Percentiles rank a stretch among this genome's conserved stretches.
These are phyloP conservation scores for Oryzias dopingdopingensis DNA, from an alignment of 2,797 vertebrate species.

Conservation along the genomic window DNA sequence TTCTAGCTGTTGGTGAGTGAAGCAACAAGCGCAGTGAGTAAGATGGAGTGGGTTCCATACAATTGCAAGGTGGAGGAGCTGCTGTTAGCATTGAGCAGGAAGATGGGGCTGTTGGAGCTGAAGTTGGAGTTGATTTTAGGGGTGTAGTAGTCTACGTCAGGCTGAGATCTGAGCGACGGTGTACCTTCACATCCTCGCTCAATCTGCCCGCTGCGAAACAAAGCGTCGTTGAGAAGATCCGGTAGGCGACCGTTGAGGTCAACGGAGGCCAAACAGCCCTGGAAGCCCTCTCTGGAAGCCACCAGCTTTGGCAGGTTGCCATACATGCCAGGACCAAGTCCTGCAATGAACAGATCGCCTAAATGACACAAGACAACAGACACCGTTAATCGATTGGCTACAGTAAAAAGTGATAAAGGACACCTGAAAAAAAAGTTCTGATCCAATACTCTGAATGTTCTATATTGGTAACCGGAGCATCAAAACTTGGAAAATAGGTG, in stretches of 20 bases:
- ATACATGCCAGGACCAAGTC: slow-evolving; percentile 93
- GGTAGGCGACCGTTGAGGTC: slow-evolving; percentile 97
- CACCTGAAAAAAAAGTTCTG: too few species aligned
- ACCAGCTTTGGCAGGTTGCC: slow-evolving; percentile 92
- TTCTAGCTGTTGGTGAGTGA: slow-evolving; percentile 64
- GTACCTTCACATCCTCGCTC: slow-evolving; percentile 99
- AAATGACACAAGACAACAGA: neutral
- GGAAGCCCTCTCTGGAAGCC: slow-evolving; percentile 95
- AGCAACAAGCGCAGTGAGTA: slow-evolving; percentile 69
- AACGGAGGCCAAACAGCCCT: slow-evolving; percentile 95
- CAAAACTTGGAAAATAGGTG: too few species aligned
- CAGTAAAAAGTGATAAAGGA: too few species aligned
- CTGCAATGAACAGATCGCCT: slow-evolving; percentile 97
- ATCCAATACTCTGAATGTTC: too few species aligned
- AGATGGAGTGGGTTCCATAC: slow-evolving; percentile 45
- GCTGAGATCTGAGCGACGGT: slow-evolving; percentile 58
- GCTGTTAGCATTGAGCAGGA: slow-evolving; percentile 71
- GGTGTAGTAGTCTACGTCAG: slow-evolving; percentile 65
- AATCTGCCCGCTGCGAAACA: slow-evolving; percentile 96
- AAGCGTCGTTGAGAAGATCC: slow-evolving; percentile 91
- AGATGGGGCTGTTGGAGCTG: slow-evolving; percentile 64
- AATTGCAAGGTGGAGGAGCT: slow-evolving; percentile 62
- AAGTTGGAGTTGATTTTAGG: slow-evolving; percentile 52
- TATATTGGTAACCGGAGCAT: too few species aligned
- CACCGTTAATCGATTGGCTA: neutral